Conservation (phyloP, 2,888 invertebrate species). For the Drosophila barbarae region DNA sequence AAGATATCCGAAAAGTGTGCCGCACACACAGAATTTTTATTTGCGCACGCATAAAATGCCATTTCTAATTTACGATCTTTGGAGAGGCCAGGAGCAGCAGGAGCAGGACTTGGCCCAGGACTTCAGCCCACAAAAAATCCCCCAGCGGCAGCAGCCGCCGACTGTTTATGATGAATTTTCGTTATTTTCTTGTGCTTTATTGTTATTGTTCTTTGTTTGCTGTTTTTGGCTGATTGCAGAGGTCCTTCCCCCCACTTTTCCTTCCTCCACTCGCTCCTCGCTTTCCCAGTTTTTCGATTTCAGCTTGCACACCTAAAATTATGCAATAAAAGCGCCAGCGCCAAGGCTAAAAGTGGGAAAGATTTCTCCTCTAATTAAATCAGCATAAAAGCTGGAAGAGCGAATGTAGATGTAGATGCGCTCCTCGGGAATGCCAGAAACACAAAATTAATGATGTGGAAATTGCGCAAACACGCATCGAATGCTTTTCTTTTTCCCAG, state of each 20-base stretch:
- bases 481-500: conserved; percentile 20
- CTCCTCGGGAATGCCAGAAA: conserved; percentile 34
- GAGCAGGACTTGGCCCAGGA: conserved; percentile 1
- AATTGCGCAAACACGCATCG: conserved; percentile 48
- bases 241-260: too few relatives aligned
- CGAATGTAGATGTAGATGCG: conserved; percentile 17
- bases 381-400: conserved; percentile 56
- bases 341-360: neutral
- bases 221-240: conserved; percentile 30
- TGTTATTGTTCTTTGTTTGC: conserved; percentile 46
- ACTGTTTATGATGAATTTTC: conserved; percentile 55
- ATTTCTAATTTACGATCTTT: conserved; percentile 67
- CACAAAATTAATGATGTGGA: conserved; percentile 72
- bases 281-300: conserved; percentile 28
- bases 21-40: conserved; percentile 55
- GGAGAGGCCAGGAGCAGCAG: conserved; percentile 8
- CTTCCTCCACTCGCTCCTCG: too few relatives aligned
- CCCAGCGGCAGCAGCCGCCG: conserved; percentile 6
- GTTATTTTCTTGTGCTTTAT: conserved; percentile 50
- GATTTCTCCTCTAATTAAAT: conserved; percentile 71
- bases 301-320: conserved; percentile 57
- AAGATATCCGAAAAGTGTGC: conserved; percentile 35
- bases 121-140: neutral
- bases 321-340: conserved; percentile 63
- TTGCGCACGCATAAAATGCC: conserved; percentile 65